Evolutionary conservation across 2,113 vertebrate species (phyloP).

Genomic region (Paramisgurnus dabryanus): DNA sequence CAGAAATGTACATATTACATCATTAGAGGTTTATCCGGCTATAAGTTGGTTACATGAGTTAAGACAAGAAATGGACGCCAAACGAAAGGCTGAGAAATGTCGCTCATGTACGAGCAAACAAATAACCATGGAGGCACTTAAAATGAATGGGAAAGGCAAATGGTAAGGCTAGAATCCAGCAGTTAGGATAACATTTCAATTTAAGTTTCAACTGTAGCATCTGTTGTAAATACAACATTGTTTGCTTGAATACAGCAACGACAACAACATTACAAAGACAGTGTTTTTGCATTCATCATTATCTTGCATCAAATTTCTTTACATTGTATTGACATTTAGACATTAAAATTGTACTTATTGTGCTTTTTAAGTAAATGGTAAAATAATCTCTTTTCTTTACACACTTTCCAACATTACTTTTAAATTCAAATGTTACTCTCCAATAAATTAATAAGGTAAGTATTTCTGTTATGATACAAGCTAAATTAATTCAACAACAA

Average conservation of each 20-base stretch:
- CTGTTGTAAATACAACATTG: constrained; percentile 35
- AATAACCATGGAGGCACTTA: constrained; percentile 70
- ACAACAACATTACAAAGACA: constrained; percentile 31
- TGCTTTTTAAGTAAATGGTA: constrained; percentile 62
- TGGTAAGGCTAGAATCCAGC: constrained; percentile 61
- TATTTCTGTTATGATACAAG: constrained; percentile 45
- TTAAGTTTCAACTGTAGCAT: background rate
- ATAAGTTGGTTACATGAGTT: background rate
- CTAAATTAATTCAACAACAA: constrained; percentile 30
- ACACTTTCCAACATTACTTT: constrained; percentile 58
- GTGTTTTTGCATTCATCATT: constrained; percentile 27
- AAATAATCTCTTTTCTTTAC: constrained; percentile 54
- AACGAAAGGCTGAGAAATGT: constrained; percentile 7
- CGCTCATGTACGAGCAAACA: constrained; percentile 5
- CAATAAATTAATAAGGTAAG: constrained; percentile 50
- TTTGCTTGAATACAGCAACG: background rate
- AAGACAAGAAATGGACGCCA: background rate
- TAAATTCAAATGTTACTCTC: constrained; percentile 47
- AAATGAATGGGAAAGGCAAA: constrained; percentile 52
- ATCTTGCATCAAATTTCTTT: constrained; percentile 49
- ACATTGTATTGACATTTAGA: constrained; percentile 63
- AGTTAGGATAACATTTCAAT: constrained; percentile 28
- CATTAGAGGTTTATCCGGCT: constrained; percentile 27
- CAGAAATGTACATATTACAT: constrained; percentile 12
- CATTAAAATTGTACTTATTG: constrained; percentile 62